Evolutionary conservation across 2,888 invertebrate species (phyloP), one percentile per base, ranked within the genome.

Genomic region (Caenorhabditis japonica): DNA sequence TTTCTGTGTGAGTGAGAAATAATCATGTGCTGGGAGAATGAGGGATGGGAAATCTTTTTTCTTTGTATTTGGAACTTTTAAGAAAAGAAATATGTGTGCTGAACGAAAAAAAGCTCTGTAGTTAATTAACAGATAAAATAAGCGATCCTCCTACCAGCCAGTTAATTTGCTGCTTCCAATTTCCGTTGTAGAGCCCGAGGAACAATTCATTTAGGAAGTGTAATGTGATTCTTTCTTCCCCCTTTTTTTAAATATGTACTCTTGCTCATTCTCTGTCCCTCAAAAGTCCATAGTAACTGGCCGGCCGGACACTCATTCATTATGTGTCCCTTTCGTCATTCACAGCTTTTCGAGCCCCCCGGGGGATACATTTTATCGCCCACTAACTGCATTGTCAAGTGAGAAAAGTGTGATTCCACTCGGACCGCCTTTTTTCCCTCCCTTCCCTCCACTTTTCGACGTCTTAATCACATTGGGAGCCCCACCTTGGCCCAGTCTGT

Each of bases 321-420:
- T 66, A 66, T 66, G 56, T 51, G 64, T 58, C 56, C 36, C 51
- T 64, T 64, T 47, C 21, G 27, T 21, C 34, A 23, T 47, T 21
- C 47, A 12, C 27, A 10, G 19, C 12, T 47, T 27, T 47, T n/a
- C n/a, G 53, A 53, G 44, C 13, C n/a, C n/a, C 60, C 55, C 69
- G 36, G 43, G 62, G 70, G 70, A 62, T 62, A 56, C 70, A 71
- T 62, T 71, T 71, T 71, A 71, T 71, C 61, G 70, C 70, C 70
- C 58, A 62, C 70, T 71, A 71, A 71, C 70, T 71, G 62, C 70
- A 71, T 71, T 71, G 70, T 71, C 70, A 59, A 59, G 66, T 66
- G 66, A 66, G 66, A 66, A 56, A 66, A 66, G 56, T 56, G 66
- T 66, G 56, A 66, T 66, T 58, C 53, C 56, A 25, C n/a, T 66